Percentiles rank a stretch among this genome's conserved stretches.
Conservation (phyloP, 2,888 invertebrate species). For the Coelopa pilipes region DNA sequence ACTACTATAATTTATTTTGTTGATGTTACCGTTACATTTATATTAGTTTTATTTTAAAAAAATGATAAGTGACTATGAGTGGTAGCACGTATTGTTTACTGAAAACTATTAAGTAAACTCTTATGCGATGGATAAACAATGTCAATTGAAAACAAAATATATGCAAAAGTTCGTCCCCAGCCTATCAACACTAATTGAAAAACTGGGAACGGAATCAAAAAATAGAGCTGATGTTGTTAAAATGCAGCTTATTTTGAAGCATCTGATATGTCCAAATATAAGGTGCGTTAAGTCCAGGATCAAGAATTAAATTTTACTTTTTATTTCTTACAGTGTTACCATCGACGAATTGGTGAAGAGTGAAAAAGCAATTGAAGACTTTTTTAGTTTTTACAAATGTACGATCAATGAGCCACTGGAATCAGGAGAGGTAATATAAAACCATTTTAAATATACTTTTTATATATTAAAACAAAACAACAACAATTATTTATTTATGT, state of each 20-base stretch:
- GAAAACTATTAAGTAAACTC: no score
- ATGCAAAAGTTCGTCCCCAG: slow-evolving; percentile 50
- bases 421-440: not conserved
- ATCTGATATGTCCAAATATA: slow-evolving; percentile 29
- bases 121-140: slow-evolving; percentile 28
- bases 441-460: not conserved
- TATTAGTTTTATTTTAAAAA: no score
- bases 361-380: no score
- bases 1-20: no score
- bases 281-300: slow-evolving; percentile 20
- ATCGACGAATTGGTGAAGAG: slow-evolving; percentile 28
- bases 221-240: slow-evolving; percentile 25
- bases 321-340: slow-evolving; percentile 31
- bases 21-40: no score
- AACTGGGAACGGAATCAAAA: slow-evolving; percentile 34
- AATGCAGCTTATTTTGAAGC: slow-evolving; percentile 36
- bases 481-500: no score
- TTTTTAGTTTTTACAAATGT: no score
- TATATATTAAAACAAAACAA: no score
- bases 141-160: slow-evolving; percentile 45
- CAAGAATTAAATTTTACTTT: slow-evolving; percentile 6
- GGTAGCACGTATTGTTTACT: no score
- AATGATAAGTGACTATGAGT: no score
- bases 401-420: not conserved
- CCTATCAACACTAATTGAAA: slow-evolving; percentile 44